phyloP scores from a whole-genome alignment of 2,113 vertebrate species.

The Myocastor coypus region DNA sequence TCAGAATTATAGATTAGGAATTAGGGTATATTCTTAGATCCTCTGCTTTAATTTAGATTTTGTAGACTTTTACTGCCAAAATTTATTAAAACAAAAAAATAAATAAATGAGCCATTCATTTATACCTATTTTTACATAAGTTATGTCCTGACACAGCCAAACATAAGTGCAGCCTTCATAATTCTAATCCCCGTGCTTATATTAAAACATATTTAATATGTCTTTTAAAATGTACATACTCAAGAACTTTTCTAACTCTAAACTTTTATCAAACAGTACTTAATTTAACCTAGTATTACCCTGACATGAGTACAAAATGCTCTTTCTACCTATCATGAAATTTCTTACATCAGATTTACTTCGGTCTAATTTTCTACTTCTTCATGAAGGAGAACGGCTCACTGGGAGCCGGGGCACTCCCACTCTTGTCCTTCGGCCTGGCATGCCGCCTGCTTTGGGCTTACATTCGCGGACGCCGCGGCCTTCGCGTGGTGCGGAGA shows the following conservation, averaged over 20 bases:
- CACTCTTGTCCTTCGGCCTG: neutral
- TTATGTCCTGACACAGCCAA: constrained; percentile 19
- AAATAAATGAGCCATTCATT: neutral
- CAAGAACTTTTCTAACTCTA: neutral
- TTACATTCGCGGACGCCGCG: neutral
- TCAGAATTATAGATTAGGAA: constrained; percentile 11
- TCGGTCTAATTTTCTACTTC: neutral
- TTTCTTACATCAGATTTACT: neutral
- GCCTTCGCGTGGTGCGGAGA: neutral
- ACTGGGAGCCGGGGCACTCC: neutral
- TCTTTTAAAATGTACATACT: neutral
- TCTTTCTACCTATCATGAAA: neutral
- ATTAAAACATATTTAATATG: constrained; percentile 3
- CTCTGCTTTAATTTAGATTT: constrained; percentile 3
- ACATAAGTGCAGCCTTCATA: neutral
- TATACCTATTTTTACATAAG: neutral
- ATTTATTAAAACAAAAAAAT: neutral
- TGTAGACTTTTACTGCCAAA: neutral
- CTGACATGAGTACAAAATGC: neutral
- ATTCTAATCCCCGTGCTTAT: neutral
- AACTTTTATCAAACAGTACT: neutral
- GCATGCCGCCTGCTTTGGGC: neutral
- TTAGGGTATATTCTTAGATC: constrained; percentile 16
- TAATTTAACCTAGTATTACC: neutral
- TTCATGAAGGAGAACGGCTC: neutral